Conservation (phyloP, 2,113 vertebrate species). For the Fregetta grallaria region DNA sequence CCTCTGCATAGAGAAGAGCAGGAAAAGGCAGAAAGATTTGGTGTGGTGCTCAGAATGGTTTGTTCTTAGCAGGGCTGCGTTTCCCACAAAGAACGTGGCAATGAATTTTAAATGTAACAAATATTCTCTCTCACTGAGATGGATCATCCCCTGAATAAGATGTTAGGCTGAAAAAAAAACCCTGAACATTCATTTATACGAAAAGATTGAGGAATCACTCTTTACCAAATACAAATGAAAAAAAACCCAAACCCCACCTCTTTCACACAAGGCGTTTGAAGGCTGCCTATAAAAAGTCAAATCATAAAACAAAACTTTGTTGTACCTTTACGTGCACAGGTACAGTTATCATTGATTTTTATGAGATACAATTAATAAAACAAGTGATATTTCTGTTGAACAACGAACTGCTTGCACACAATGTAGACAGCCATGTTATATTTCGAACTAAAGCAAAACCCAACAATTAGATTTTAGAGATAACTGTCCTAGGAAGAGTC, state of each 20-base stretch:
- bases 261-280: neutral
- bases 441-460: conserved; percentile 13
- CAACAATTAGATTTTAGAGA: conserved; percentile 11
- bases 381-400: neutral
- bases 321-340: neutral
- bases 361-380: neutral
- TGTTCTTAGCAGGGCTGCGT: neutral
- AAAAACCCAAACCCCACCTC: neutral
- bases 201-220: neutral
- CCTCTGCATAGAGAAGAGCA: neutral
- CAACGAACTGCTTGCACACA: neutral
- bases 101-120: neutral
- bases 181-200: neutral
- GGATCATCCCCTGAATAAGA: neutral
- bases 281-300: neutral
- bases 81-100: neutral
- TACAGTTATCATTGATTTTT: neutral
- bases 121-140: neutral
- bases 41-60: neutral
- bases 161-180: neutral
- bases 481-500: conserved; percentile 17
- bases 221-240: neutral
- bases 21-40: neutral
- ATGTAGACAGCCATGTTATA: neutral
- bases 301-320: neutral